These are phyloP conservation scores for Hippocampus guttulatus DNA, from an alignment of 2,113 vertebrate species.

Conservation along the genomic window DNA sequence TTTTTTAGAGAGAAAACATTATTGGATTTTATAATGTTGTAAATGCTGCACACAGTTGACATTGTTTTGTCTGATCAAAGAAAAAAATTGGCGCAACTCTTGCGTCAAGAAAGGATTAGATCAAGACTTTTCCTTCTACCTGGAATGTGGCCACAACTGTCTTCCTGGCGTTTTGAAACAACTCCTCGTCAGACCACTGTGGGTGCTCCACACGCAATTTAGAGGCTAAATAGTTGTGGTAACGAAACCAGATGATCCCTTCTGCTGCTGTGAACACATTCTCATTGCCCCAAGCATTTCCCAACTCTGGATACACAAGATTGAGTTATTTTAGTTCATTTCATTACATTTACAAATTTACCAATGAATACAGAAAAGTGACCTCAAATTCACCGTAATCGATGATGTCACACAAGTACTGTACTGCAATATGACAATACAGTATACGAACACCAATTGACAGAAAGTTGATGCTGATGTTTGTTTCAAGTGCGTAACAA, in stretches of 20 bases:
- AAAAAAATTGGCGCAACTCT: constrained; percentile 36
- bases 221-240: constrained; percentile 83
- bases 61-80: not conserved
- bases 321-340: not conserved
- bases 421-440: not conserved
- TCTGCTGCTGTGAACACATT: constrained; percentile 83
- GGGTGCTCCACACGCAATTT: constrained; percentile 66
- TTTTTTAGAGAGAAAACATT: not conserved
- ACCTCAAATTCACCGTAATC: not conserved
- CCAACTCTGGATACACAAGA: constrained; percentile 75
- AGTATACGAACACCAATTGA: constrained; percentile 13
- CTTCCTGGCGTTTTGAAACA: constrained; percentile 89
- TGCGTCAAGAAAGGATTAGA: constrained; percentile 44
- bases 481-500: constrained; percentile 31
- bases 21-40: not conserved
- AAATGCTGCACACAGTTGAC: not conserved
- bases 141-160: constrained; percentile 84
- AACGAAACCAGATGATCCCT: constrained; percentile 88
- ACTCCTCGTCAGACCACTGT: constrained; percentile 82
- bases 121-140: constrained; percentile 75
- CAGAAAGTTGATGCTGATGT: constrained; percentile 16
- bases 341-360: not conserved
- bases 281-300: constrained; percentile 87
- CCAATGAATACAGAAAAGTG: not conserved
- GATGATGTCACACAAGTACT: not conserved